These are phyloP conservation scores for Oopsacas minuta DNA, from an alignment of 37 sponge, comb jelly and placozoan species.

Conservation along the genomic window DNA sequence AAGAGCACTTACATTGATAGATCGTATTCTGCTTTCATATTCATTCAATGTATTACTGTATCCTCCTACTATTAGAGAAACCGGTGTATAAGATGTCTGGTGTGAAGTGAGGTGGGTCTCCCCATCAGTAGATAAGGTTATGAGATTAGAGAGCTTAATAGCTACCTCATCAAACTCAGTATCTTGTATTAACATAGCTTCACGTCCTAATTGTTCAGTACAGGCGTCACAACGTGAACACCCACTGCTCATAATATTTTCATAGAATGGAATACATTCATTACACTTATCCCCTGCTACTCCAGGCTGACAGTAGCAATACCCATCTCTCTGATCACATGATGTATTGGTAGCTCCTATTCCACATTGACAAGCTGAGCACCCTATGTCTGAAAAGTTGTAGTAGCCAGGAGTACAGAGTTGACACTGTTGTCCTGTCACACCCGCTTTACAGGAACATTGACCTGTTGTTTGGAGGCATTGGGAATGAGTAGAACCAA, in stretches of 20 bases:
- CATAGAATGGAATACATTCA: conserved; percentile 32
- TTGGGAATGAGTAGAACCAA: neutral
- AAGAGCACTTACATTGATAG: neutral
- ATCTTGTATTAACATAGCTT: neutral
- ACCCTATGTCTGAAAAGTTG: conserved; percentile 41
- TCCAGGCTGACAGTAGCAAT: conserved; percentile 41
- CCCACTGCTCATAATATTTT: conserved; percentile 22
- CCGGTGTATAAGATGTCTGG: neutral
- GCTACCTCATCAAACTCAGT: neutral
- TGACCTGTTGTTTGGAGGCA: conserved; percentile 25
- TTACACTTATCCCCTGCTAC: conserved; percentile 32
- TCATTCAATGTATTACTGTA: neutral
- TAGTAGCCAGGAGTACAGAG: conserved; percentile 28
- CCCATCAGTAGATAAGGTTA: neutral
- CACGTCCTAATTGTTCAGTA: neutral
- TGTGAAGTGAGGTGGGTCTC: neutral
- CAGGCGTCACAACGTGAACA: conserved; percentile 37
- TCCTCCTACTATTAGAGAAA: neutral
- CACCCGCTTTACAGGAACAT: conserved; percentile 35
- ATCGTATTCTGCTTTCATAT: neutral
- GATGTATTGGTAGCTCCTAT: neutral
- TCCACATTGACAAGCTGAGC: conserved; percentile 37
- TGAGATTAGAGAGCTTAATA: neutral
- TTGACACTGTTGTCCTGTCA: conserved; percentile 27
- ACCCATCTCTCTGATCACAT: conserved; percentile 7